Evolutionary conservation across 2,888 invertebrate species (phyloP).

Genomic region (Arenicola marina): DNA sequence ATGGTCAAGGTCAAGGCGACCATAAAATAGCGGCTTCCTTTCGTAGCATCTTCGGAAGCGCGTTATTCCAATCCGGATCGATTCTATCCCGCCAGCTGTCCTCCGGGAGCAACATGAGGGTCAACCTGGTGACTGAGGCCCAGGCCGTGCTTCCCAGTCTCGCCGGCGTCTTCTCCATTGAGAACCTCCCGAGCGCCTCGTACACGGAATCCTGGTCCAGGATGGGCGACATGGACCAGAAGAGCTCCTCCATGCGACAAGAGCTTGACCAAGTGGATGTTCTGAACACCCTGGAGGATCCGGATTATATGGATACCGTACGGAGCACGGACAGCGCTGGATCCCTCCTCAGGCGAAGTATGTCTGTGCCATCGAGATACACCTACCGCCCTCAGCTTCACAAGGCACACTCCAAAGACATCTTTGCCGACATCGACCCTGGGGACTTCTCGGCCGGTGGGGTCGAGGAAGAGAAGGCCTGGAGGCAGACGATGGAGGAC

Average conservation of each 20-base stretch:
- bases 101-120: background rate
- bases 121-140: conserved; percentile 30
- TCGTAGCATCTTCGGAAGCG: no score
- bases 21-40: no score
- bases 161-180: conserved; percentile 26
- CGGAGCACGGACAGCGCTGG: conserved; percentile 27
- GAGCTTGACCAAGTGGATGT: conserved; percentile 15
- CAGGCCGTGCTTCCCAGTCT: conserved; percentile 21
- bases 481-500: conserved; percentile 36
- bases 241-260: conserved; percentile 14
- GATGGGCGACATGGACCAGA: conserved; percentile 12
- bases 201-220: background rate
- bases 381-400: conserved; percentile 1
- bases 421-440: conserved; percentile 19
- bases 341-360: conserved; percentile 20
- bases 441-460: conserved; percentile 2
- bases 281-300: conserved; percentile 25
- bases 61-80: no score
- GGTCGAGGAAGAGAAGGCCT: conserved; percentile 9
- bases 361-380: conserved; percentile 24
- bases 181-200: background rate
- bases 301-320: conserved; percentile 29
- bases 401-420: conserved; percentile 4
- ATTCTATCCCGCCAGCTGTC: background rate
- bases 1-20: no score